Base-by-base conservation (phyloP, 2,888 invertebrate species). In the Aphodius granarius region DNA sequence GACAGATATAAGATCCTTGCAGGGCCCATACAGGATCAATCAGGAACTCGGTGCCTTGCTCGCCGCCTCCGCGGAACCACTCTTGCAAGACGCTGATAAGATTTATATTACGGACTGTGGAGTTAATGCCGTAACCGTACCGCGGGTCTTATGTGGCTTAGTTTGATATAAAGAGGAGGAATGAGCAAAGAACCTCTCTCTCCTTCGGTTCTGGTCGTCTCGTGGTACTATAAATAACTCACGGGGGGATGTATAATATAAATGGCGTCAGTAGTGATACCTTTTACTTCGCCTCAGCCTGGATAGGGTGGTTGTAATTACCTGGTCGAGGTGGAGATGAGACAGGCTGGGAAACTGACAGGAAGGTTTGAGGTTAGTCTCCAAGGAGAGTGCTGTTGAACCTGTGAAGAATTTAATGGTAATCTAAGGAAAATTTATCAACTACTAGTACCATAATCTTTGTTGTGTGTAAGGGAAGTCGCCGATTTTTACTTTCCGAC, bases 51-150 rank as follows among this genome's bases (percentile, higher is more conserved):
- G 83, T n/a, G n/a, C n/a, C 13, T 15, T 3, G 17, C 68, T 19
- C 21, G 5, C 20, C 21, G 19, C 13, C 21, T n/a, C 20, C 21
- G n/a, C 6, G 21, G 20, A 86, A 85, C 82, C 86, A 87, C 83
- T 87, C 87, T 87, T 87, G 87, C 87, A 87, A 86, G 86, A 86
- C 85, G 84, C 83, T 82, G 87, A 87, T 87, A 87, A 87, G 87
- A 87, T 87, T 87, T 86, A 86, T 86, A 82, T 77, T 78, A 81
- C 80, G 80, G 79, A 81, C 77, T 78, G 81, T 80, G 79, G 80
- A 81, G 79, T 81, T 82, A 81, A 81, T 82, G 81, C 82, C 82
- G 79, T 81, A 81, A 82, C 81, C 80, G 80, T 79, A 72, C 79
- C 68, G 20, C n/a, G 72, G 78, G 78, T 79, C 80, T 80, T 79